These are phyloP conservation scores for Drepanosiphum platanoidis DNA, from an alignment of 2,888 invertebrate species.

Conservation along the genomic window DNA sequence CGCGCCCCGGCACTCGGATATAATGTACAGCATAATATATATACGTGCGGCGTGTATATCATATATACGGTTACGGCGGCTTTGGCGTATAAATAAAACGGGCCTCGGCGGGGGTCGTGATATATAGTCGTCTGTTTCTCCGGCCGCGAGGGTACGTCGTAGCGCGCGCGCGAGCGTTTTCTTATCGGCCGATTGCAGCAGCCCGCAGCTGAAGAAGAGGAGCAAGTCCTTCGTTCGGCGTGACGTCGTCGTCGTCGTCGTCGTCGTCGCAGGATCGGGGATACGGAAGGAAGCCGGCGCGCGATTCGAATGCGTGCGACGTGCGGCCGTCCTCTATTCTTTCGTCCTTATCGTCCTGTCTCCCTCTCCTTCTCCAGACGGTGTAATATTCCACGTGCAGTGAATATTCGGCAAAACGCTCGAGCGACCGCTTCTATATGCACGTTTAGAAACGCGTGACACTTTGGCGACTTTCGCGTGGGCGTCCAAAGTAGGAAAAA, in stretches of 20 bases:
- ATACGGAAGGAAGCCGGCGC: background rate
- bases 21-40: background rate
- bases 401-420: too few relatives aligned
- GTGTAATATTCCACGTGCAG: too few relatives aligned
- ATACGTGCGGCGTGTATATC: background rate
- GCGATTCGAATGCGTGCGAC: slow-evolving; percentile 26
- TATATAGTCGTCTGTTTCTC: background rate
- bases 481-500: too few relatives aligned
- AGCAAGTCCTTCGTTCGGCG: background rate
- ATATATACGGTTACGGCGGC: background rate
- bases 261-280: background rate
- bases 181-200: slow-evolving; percentile 45
- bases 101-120: slow-evolving; percentile 17
- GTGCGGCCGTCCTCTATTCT: slow-evolving; percentile 5
- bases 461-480: too few relatives aligned
- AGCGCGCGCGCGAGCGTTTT: slow-evolving; percentile 19
- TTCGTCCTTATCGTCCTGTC: background rate
- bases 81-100: slow-evolving; percentile 8
- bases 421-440: too few relatives aligned
- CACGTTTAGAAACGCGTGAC: too few relatives aligned
- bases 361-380: background rate
- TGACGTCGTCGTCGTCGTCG: background rate
- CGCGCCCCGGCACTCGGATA: background rate
- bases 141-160: background rate
- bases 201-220: too few relatives aligned